Percentiles rank a stretch among this genome's conserved stretches.
phyloP scores from a whole-genome alignment of 2,797 vertebrate species.

The Anguilla marmorata region DNA sequence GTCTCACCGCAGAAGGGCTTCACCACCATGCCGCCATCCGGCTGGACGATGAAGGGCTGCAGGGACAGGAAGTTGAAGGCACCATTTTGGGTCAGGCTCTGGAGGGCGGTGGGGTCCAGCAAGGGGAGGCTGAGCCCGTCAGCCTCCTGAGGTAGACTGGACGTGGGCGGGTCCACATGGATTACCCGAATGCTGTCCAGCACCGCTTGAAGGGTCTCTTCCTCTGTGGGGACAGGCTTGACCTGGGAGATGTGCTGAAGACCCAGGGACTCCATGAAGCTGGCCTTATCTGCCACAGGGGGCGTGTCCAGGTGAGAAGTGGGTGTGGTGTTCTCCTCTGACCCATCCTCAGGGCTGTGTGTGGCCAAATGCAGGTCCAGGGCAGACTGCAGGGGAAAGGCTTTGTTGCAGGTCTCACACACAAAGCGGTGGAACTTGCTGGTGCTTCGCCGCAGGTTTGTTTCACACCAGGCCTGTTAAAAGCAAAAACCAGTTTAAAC shows the following conservation, averaged over 20 bases:
- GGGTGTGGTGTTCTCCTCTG: neutral
- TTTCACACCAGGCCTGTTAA: slow-evolving; percentile 93
- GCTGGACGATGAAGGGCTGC: slow-evolving; percentile 90
- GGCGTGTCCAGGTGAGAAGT: slow-evolving; percentile 39
- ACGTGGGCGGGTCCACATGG: slow-evolving; percentile 80
- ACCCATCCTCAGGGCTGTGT: slow-evolving; percentile 19
- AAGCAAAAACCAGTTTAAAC: neutral
- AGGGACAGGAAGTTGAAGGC: slow-evolving; percentile 83
- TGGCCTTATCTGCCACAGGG: slow-evolving; percentile 69
- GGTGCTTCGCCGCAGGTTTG: slow-evolving; percentile 89
- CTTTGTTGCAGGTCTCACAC: slow-evolving; percentile 90
- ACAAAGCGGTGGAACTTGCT: slow-evolving; percentile 93
- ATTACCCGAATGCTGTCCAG: slow-evolving; percentile 87
- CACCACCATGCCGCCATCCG: slow-evolving; percentile 83
- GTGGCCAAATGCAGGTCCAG: slow-evolving; percentile 83
- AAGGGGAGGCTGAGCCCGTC: slow-evolving; percentile 75
- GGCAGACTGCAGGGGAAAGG: slow-evolving; percentile 88
- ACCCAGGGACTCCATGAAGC: slow-evolving; percentile 84
- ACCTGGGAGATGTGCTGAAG: slow-evolving; percentile 83
- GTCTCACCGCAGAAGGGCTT: slow-evolving; percentile 81
- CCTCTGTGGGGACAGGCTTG: slow-evolving; percentile 72
- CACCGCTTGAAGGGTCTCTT: slow-evolving; percentile 74
- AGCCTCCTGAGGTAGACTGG: slow-evolving; percentile 88
- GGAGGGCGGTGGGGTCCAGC: slow-evolving; percentile 76
- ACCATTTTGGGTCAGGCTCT: slow-evolving; percentile 75